A percentile compares a stretch with the other conserved stretches of the same genome.
phyloP scores from a whole-genome alignment of 2,797 vertebrate genomes.

The Phrynocephalus forsythii region DNA sequence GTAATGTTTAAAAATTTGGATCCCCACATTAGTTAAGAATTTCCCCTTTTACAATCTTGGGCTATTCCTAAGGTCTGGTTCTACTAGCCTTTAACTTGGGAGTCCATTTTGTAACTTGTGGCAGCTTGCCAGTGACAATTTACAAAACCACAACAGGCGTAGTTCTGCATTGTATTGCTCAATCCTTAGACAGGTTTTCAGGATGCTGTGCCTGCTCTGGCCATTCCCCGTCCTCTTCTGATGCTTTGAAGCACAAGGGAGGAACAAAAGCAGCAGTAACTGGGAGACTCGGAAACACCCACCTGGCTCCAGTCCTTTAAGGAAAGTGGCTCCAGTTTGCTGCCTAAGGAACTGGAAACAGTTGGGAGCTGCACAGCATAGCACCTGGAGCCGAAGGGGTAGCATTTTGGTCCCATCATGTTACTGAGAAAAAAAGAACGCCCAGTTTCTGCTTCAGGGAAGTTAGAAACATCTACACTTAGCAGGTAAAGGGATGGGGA shows the following conservation, averaged over 20 bases:
- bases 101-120: neutral
- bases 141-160: neutral
- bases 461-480: constrained; percentile 75
- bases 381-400: neutral
- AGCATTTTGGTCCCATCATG: constrained; percentile 52
- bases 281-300: neutral
- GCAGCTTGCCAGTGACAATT: neutral
- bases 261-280: neutral
- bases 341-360: neutral
- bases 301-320: neutral
- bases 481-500: constrained; percentile 76
- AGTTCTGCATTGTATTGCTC: neutral
- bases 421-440: constrained; percentile 70
- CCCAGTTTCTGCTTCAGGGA: constrained; percentile 80
- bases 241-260: neutral
- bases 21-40: too few relatives aligned
- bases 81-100: neutral
- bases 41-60: too few relatives aligned
- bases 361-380: neutral
- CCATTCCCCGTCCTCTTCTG: neutral
- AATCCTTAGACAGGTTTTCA: neutral
- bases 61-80: neutral
- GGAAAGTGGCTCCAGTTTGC: neutral
- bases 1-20: too few relatives aligned
- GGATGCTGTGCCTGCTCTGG: neutral